Percentiles rank a stretch among this genome's conserved stretches.
These are phyloP conservation scores for Parazoanthus atlanticus DNA, from an alignment of 92 coral and sea anemone genomes.

Conservation along the genomic window DNA sequence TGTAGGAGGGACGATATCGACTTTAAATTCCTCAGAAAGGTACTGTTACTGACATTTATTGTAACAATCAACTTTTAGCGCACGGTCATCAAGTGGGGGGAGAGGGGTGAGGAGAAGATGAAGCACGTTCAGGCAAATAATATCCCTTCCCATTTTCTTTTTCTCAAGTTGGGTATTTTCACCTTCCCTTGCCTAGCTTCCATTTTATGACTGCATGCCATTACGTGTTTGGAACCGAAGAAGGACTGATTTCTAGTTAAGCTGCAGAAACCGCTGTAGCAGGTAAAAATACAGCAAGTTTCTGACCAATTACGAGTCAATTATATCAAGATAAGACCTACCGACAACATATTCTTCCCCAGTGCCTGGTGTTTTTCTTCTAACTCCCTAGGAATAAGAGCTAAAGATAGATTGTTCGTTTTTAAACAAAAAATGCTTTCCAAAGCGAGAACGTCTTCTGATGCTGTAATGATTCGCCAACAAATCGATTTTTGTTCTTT, in stretches of 20 bases:
- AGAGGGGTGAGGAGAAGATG: background rate
- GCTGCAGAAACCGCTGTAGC: too few relatives aligned
- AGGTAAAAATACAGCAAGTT: background rate
- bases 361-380: background rate
- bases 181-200: too few relatives aligned
- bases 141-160: too few relatives aligned
- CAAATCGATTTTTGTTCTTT: background rate
- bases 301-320: background rate
- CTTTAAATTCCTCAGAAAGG: conserved; percentile 90
- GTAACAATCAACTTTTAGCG: background rate
- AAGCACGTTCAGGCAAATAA: too few relatives aligned
- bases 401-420: background rate
- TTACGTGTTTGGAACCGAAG: too few relatives aligned
- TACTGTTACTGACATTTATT: background rate
- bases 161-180: too few relatives aligned
- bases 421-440: background rate
- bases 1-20: conserved; percentile 92
- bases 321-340: background rate
- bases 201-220: too few relatives aligned
- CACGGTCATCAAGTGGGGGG: background rate
- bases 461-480: background rate
- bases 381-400: background rate
- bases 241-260: too few relatives aligned
- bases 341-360: background rate
- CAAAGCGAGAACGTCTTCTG: too few relatives aligned